phyloP scores from a whole-genome alignment of 2,797 vertebrate genomes.

The Adrianichthys oophorus region DNA sequence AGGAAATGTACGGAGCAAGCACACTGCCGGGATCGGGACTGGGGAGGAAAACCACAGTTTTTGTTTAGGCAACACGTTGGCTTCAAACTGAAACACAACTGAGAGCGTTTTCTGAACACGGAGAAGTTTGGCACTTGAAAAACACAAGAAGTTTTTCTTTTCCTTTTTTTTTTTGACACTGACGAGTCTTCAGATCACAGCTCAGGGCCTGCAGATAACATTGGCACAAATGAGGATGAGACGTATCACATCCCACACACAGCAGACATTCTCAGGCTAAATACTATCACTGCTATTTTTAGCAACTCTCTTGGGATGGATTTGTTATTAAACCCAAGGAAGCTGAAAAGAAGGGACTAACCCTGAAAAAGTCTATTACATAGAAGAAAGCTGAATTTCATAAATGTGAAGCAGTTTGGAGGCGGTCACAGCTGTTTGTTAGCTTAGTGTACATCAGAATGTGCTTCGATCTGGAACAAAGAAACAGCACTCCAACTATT shows the following conservation, averaged over 20 bases:
- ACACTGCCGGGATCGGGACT: constrained; percentile 23
- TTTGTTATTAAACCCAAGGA: constrained; percentile 45
- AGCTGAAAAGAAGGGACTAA: constrained; percentile 45
- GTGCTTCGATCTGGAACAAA: constrained; percentile 48
- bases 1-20: constrained; percentile 17
- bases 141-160: constrained; percentile 32
- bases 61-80: constrained; percentile 30
- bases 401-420: constrained; percentile 43
- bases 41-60: constrained; percentile 16
- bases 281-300: constrained; percentile 35
- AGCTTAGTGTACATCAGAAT: constrained; percentile 70
- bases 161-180: constrained; percentile 31
- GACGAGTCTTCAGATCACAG: constrained; percentile 65
- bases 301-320: constrained; percentile 40
- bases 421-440: constrained; percentile 23
- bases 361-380: constrained; percentile 40
- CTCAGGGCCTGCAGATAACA: constrained; percentile 67
- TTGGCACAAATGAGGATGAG: constrained; percentile 68
- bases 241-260: constrained; percentile 53
- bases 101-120: constrained; percentile 17
- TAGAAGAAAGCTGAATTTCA: constrained; percentile 57
- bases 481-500: constrained; percentile 21
- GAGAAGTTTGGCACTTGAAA: constrained; percentile 58
- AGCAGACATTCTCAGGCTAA: constrained; percentile 52
- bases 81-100: constrained; percentile 23